phyloP scores from a whole-genome alignment of 2,888 invertebrate genomes.

The Ophioninae sp. region DNA sequence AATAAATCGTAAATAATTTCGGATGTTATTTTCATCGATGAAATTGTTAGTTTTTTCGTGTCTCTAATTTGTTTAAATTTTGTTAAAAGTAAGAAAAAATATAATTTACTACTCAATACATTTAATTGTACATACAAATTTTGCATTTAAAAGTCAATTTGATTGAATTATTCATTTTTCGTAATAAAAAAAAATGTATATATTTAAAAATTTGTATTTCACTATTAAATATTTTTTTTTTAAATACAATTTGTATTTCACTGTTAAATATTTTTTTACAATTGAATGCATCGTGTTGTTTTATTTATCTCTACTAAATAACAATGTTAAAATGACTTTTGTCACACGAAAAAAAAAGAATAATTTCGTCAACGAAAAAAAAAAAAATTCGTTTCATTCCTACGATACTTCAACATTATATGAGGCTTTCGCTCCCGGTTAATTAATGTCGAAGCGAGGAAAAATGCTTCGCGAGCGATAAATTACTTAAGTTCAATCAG shows the following conservation, averaged over 20 bases:
- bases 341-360: background rate
- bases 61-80: no score
- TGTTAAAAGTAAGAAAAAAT: no score
- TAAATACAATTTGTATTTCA: background rate
- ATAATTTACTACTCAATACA: no score
- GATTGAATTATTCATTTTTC: no score
- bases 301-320: background rate
- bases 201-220: background rate
- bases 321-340: background rate
- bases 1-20: no score
- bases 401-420: conserved; percentile 18
- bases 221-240: background rate
- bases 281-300: no score
- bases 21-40: no score
- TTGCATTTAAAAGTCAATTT: no score
- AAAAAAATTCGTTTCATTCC: conserved; percentile 3
- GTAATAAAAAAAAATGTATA: background rate
- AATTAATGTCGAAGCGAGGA: conserved; percentile 63
- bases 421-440: conserved; percentile 57
- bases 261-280: no score
- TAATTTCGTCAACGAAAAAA: background rate
- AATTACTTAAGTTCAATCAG: conserved; percentile 69
- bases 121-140: no score
- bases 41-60: no score
- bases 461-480: conserved; percentile 63